phyloP scores from a whole-genome alignment of 2,888 invertebrate genomes.

The Lordiphosa andalusiaca region DNA sequence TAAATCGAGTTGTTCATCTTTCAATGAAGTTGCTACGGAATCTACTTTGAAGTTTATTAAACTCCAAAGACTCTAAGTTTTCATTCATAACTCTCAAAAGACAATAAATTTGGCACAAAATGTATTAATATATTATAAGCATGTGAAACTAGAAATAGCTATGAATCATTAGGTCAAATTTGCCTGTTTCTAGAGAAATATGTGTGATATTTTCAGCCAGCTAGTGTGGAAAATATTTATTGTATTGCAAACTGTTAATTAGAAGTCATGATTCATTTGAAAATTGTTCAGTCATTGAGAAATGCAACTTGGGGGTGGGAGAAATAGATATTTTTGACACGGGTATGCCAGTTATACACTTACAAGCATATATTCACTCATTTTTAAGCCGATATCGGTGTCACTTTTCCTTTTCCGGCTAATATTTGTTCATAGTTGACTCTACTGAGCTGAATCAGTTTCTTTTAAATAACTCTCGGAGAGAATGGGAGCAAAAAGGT shows the following conservation, averaged over 20 bases:
- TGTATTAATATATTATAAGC: constrained; percentile 20
- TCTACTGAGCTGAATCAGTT: too few relatives aligned
- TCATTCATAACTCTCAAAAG: not conserved
- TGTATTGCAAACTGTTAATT: constrained; percentile 25
- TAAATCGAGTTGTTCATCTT: constrained; percentile 22
- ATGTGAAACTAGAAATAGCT: constrained; percentile 15
- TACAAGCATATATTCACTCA: too few relatives aligned
- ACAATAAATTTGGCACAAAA: not conserved
- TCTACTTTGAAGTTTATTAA: too few relatives aligned
- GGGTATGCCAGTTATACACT: too few relatives aligned
- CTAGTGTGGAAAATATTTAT: constrained; percentile 16
- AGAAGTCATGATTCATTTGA: constrained; percentile 20
- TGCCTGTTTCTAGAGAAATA: constrained; percentile 10
- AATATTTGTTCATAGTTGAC: too few relatives aligned
- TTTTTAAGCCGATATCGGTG: too few relatives aligned
- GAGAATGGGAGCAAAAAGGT: too few relatives aligned
- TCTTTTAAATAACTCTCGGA: too few relatives aligned
- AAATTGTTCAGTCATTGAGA: not conserved
- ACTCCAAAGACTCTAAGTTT: not conserved
- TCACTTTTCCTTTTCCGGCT: too few relatives aligned
- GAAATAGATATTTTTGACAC: too few relatives aligned
- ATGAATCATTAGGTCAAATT: constrained; percentile 37
- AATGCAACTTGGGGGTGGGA: too few relatives aligned
- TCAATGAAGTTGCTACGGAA: too few relatives aligned
- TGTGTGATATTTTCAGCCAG: constrained; percentile 2